Base-by-base conservation (phyloP, 2,888 invertebrate genomes). In the Apodemia mormo region DNA sequence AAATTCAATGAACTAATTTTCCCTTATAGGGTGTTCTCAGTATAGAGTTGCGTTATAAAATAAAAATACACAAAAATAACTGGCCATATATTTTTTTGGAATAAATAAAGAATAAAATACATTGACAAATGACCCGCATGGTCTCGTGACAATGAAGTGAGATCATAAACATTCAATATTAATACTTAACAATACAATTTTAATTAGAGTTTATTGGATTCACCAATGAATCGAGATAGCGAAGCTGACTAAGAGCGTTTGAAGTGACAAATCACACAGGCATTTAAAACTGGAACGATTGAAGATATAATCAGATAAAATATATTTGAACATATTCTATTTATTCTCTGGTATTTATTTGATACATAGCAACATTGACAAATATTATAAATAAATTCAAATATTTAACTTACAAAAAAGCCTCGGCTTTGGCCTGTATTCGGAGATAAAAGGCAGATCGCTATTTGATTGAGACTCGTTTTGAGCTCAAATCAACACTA, bases 101-200 rank as follows among this genome's bases (percentile, higher is more conserved):
- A 67, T 67, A 58, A 58, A 58, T 58, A 58, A 58, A 58, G 58
- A 58, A 58, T 58, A 61, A 64, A 54, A 65, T 56, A 73, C 69
- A 71, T 72, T 73, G 77, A 74, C 76, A 73, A 71, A 78, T 75
- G 74, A 78, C 73, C 76, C 75, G 74, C 73, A 74, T 70, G 71
- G 77, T 82, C 80, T 85, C 89, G 90, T 89, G 90, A 92, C 90
- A 89, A 86, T 84, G 86, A 84, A 88, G 88, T 93, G 92, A 93
- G 92, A 93, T 93, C 92, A 92, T 87, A 86, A 85, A 85, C 86
- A 89, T 87, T 90, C 88, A 88, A 87, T 85, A 90, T 90, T 89
- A 92, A 92, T 92, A 90, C 92, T 91, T 89, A 89, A 87, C 83
- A 87, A 88, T 87, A 89, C 82, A 82, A 87, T 84, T 79, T 86